Evolutionary conservation across 2,113 vertebrate genomes (phyloP), one percentile per base, ranked within the genome.

Genomic region (Malurus alboscapulatus): DNA sequence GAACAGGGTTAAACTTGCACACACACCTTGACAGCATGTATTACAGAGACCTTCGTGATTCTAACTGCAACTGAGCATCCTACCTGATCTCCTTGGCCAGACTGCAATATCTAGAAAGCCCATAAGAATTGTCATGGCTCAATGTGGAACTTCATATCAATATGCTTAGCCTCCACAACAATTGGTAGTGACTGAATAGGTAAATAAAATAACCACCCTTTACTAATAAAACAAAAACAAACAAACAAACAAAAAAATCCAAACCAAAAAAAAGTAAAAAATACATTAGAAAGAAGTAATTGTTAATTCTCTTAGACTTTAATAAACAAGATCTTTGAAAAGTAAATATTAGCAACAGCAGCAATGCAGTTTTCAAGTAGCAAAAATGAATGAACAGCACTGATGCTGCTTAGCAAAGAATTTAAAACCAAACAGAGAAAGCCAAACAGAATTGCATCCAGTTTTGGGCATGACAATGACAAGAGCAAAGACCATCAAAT

Each of bases 351-450:
- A 91, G 38, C 42, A 88, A 40, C 57, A 91, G 32, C 74, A 59
- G 42, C 38, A 59, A 71, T 7, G 5, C 44, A 82, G 59, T 17
- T 79, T 38, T 63, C 73, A 76, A 85, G 29, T 2, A 66, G 59
- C 20, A 34, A 90, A 92, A 76, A 38, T 57, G 65, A 87, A 57
- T 16, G 42, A 69, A 79, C 34, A 32, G 78, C 58, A 92, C 53
- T 73, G 48, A 53, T 0, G 1, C 17, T 48, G 47, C 55, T 81
- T 68, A 59, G 25, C 24, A 54, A 89, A 84, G 44, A 88, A 78
- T 78, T 92, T 48, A 57, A 94, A 93, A 55, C 40, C 62, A 67
- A 72, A 67, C 4, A 40, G n/a, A 50, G 34, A 92, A 92, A 88
- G 51, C 4, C 26, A 80, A 92, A 84, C 11, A 1, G 61, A 83